phyloP scores from a whole-genome alignment of 2,797 vertebrate species.

The Takifugu rubripes region DNA sequence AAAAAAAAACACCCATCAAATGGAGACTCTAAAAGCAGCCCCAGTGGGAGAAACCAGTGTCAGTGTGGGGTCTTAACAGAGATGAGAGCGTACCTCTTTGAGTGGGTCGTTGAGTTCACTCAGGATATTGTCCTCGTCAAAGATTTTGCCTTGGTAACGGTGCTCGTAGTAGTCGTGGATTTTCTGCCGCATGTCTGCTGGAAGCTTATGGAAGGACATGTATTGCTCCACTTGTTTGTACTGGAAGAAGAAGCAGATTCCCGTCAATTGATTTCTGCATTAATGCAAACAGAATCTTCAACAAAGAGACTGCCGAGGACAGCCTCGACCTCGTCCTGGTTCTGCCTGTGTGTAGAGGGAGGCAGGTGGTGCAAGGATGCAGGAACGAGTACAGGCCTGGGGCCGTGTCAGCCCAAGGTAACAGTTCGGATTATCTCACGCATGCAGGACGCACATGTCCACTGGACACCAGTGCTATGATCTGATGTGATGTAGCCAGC shows the following conservation, averaged over 20 bases:
- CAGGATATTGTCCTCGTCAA: constrained; percentile 97
- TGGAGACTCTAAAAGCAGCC: no score
- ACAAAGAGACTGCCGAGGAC: constrained; percentile 47
- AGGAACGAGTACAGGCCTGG: constrained; percentile 55
- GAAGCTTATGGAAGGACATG: constrained; percentile 99
- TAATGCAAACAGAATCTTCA: constrained; percentile 10
- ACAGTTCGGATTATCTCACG: constrained; percentile 56
- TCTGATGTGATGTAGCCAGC: constrained; percentile 40
- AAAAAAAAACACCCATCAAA: neutral
- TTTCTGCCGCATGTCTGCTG: constrained; percentile 98
- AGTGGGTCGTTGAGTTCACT: constrained; percentile 97
- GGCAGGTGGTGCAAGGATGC: constrained; percentile 61
- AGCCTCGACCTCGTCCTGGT: constrained; percentile 45
- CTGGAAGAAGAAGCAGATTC: constrained; percentile 67
- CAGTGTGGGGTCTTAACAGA: neutral
- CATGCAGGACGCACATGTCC: constrained; percentile 35
- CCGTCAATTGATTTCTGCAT: neutral
- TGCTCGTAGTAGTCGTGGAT: constrained; percentile 99
- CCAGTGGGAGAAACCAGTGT: neutral
- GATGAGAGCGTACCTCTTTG: constrained; percentile 85
- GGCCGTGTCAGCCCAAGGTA: constrained; percentile 69
- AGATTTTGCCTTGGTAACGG: constrained; percentile 98
- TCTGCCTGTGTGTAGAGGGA: constrained; percentile 24
- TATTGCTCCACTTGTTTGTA: constrained; percentile 99
- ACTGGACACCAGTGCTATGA: constrained; percentile 37